phyloP scores from a whole-genome alignment of 1,140 invertebrate species.

The Parasteatoda tepidariorum region DNA sequence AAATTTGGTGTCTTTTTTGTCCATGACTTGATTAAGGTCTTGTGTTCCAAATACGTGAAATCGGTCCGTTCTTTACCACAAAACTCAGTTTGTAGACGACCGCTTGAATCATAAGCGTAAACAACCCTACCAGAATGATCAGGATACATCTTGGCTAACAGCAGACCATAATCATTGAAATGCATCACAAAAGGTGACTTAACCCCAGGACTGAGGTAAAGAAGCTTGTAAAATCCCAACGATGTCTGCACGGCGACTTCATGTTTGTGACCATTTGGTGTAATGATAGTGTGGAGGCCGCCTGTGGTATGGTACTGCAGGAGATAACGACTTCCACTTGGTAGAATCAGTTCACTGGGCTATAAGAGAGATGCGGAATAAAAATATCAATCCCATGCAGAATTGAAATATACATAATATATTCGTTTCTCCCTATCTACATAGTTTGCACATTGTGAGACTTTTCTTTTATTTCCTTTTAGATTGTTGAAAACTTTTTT shows the following conservation, averaged over 20 bases:
- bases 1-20: constrained; percentile 80
- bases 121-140: constrained; percentile 88
- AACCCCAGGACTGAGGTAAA: constrained; percentile 89
- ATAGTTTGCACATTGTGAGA: too few species aligned
- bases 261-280: constrained; percentile 88
- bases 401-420: too few species aligned
- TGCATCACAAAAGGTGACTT: constrained; percentile 83
- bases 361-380: constrained; percentile 68
- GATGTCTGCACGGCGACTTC: constrained; percentile 85
- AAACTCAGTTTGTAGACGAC: constrained; percentile 80
- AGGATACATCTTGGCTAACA: constrained; percentile 85
- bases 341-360: constrained; percentile 87
- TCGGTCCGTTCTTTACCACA: constrained; percentile 89
- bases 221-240: constrained; percentile 84
- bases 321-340: constrained; percentile 86
- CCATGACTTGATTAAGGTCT: constrained; percentile 84
- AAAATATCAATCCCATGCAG: too few species aligned
- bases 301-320: constrained; percentile 89
- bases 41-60: constrained; percentile 82
- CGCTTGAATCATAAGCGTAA: constrained; percentile 87
- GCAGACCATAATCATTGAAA: constrained; percentile 86
- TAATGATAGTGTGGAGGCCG: constrained; percentile 83
- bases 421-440: too few species aligned
- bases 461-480: too few species aligned
- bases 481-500: too few species aligned